Base-by-base conservation (phyloP, 2,888 invertebrate genomes). In the Hydrotaea cyrtoneurina region DNA sequence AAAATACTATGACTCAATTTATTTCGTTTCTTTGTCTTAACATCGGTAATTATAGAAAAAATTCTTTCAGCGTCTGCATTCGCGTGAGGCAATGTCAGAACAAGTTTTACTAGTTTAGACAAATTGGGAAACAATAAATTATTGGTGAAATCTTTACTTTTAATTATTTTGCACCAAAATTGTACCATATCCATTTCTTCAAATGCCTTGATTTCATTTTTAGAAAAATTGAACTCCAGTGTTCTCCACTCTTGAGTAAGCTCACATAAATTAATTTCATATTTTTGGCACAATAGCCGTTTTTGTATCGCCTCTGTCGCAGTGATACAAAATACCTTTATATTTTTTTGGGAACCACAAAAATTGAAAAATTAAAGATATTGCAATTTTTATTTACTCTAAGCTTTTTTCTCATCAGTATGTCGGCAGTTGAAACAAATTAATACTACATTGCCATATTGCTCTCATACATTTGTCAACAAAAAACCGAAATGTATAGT, bases 1-100 rank as follows among this genome's bases (percentile, higher is more conserved):
- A 55, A 53, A 36, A 31, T 43, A 17, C 15, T 36, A 43, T 73
- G 43, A 13, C 73, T 73, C 15, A 57, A 19, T 21, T 74, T 76
- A 23, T 64, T 64, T 46, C 36, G 13, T 43, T 64, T 75, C 46
- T 75, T 75, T 23, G 59, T 39, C 26, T 62, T 43, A 13, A 75
- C 62, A 31, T 75, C 75, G 50, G 75, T 64, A 15, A 75, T 64
- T 2, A 74, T 43, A 4, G 74, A 59, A 43, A 74, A 59, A 46
- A 74, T 59, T 46, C n/a, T n/a, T 26, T 74, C 59, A 4, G 74
- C 74, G 4, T 43, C 59, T 15, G 46, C 21, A 10, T 59, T 73
- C 13, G 50, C 21, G 50, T 71, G 26, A 71, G 50, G 26, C 23
- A 71, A 15, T 26, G 8, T 17, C 5, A 50, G 23, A 26, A 36